Conservation (phyloP, 2,888 invertebrate genomes). For the Brachyopa scutellaris region DNA sequence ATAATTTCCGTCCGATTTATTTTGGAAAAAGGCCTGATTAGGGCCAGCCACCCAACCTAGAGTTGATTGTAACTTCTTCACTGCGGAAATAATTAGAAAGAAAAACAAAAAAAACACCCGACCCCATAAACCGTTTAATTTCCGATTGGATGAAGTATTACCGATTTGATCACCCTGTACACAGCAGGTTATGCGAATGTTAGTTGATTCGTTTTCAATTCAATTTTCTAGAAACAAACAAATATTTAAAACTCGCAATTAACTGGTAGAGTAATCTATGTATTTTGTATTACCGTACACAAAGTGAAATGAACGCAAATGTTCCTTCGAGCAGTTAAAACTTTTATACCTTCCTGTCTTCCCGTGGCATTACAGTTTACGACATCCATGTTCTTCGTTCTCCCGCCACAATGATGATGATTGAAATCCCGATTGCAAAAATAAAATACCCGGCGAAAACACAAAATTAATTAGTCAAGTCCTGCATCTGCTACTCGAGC, state of each 20-base stretch:
- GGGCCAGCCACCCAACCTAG: no score
- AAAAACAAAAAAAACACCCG: neutral
- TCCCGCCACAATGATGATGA: constrained; percentile 32
- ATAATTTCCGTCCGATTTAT: no score
- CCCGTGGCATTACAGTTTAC: constrained; percentile 35
- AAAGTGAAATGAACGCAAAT: neutral
- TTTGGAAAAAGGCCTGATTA: no score
- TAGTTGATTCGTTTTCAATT: constrained; percentile 7
- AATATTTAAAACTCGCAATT: constrained; percentile 3
- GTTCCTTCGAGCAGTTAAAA: constrained; percentile 16
- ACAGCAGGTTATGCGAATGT: neutral
- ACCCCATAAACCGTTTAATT: neutral
- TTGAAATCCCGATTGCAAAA: constrained; percentile 45
- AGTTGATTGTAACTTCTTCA: neutral
- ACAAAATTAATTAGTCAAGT: constrained; percentile 53
- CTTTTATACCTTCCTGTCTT: neutral
- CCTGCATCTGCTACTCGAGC: constrained; percentile 13
- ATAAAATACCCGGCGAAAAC: neutral
- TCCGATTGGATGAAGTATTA: constrained; percentile 4
- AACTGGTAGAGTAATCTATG: no score
- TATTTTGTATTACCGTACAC: constrained; percentile 5
- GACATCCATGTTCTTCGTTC: constrained; percentile 47
- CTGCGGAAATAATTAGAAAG: constrained; percentile 25
- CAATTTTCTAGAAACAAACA: constrained; percentile 25
- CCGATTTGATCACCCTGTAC: neutral